Percentiles rank a stretch among this genome's conserved stretches.
Evolutionary conservation across 2,113 vertebrate genomes (phyloP).

Genomic region (Struthio camelus): DNA sequence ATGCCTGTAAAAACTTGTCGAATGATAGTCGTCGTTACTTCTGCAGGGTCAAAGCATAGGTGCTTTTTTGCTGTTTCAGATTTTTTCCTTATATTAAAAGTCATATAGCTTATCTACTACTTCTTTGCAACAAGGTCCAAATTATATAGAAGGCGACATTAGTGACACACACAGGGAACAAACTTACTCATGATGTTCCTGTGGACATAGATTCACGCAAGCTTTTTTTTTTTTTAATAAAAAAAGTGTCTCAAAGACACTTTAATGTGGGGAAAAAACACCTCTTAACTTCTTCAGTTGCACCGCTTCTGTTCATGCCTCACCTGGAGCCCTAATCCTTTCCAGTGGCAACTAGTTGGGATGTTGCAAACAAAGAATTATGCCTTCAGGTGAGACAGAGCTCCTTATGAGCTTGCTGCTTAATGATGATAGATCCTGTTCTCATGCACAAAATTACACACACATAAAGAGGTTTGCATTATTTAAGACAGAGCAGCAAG

Average conservation of each 20-base stretch:
- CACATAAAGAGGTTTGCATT: not conserved
- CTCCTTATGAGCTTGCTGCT: constrained; percentile 19
- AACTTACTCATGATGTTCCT: not conserved
- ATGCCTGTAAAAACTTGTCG: not conserved
- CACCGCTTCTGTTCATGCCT: not conserved
- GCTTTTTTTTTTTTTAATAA: not conserved
- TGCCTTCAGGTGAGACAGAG: constrained; percentile 33
- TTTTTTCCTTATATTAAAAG: not conserved
- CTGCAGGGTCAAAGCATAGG: not conserved
- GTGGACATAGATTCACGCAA: not conserved
- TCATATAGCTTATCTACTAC: not conserved
- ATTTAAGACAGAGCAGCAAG: not conserved
- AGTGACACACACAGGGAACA: not conserved
- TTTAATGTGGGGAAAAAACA: not conserved
- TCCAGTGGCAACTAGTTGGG: constrained; percentile 1
- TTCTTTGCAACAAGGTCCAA: not conserved
- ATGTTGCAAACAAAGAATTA: constrained; percentile 48
- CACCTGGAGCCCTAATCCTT: constrained; percentile 40
- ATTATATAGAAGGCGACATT: not conserved
- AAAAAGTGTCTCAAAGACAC: not conserved
- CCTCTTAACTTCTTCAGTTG: not conserved
- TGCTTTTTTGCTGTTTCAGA: not conserved
- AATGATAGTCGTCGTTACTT: not conserved
- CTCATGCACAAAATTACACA: not conserved
- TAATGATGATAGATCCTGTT: not conserved